phyloP scores from a whole-genome alignment of 2,113 vertebrate genomes.

The Garra rufa region DNA sequence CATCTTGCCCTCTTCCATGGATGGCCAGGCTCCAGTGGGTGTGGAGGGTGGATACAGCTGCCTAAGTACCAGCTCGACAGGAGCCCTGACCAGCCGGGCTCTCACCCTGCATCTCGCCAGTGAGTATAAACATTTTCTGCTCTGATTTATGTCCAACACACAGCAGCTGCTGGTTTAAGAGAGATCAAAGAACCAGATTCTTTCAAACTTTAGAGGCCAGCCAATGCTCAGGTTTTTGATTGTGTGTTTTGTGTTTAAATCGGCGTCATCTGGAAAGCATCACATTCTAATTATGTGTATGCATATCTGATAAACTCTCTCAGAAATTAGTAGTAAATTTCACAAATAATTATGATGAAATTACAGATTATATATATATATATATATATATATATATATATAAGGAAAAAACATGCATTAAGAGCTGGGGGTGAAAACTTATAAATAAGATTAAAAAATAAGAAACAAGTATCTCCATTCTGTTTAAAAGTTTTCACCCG shows the following conservation, averaged over 20 bases:
- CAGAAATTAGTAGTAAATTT: too few relatives aligned
- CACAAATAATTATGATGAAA: too few relatives aligned
- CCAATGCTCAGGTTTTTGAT: background rate
- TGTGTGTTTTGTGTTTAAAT: background rate
- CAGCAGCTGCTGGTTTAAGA: background rate
- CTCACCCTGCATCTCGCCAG: conserved; percentile 84
- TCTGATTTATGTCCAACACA: background rate
- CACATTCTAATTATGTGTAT: background rate
- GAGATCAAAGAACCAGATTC: background rate
- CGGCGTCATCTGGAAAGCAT: background rate
- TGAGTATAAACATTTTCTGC: conserved; percentile 73
- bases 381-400: too few relatives aligned
- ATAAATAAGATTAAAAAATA: too few relatives aligned
- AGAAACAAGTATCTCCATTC: too few relatives aligned
- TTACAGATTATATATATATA: too few relatives aligned
- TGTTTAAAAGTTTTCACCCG: too few relatives aligned
- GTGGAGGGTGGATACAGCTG: conserved; percentile 91
- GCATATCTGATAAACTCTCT: background rate
- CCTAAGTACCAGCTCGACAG: conserved; percentile 79
- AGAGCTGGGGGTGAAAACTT: too few relatives aligned
- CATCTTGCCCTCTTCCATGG: conserved; percentile 67
- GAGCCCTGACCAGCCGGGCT: conserved; percentile 87
- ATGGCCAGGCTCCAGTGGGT: conserved; percentile 57
- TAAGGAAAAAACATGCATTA: too few relatives aligned
- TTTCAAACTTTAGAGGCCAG: background rate